Evolutionary conservation across 2,113 vertebrate genomes (phyloP).

Genomic region (Eptesicus fuscus): DNA sequence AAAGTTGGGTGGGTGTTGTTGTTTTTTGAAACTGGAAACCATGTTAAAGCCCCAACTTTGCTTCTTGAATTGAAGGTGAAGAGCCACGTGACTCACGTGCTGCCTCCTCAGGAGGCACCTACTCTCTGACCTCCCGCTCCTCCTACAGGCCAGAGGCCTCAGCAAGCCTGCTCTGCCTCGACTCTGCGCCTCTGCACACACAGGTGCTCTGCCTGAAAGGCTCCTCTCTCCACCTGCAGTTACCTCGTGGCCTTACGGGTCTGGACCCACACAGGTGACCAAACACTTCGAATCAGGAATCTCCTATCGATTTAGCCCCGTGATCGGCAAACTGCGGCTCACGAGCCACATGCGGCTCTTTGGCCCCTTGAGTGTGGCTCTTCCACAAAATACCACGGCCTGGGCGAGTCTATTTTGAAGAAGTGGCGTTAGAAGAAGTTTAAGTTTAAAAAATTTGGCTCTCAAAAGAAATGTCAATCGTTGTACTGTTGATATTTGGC

Average conservation of each 20-base stretch:
- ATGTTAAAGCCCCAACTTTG: neutral
- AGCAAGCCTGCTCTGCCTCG: neutral
- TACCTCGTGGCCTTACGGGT: rapidly evolving
- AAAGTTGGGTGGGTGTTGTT: too few species aligned
- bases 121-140: rapidly evolving
- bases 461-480: too few species aligned
- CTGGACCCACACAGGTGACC: neutral
- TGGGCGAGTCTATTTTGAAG: too few species aligned
- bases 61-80: neutral
- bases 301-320: neutral
- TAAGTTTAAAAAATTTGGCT: too few species aligned
- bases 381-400: too few species aligned
- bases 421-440: too few species aligned
- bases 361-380: too few species aligned
- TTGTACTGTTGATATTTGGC: too few species aligned
- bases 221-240: too few species aligned
- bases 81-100: rapidly evolving
- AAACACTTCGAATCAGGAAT: neutral
- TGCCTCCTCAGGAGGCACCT: neutral
- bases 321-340: too few species aligned
- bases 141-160: neutral
- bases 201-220: rapidly evolving
- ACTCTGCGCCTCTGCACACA: neutral
- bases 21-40: neutral
- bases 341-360: too few species aligned